Evolutionary conservation across 2,888 invertebrate species (phyloP), one percentile per base, ranked within the genome.

Genomic region (Fragum whitleyi): DNA sequence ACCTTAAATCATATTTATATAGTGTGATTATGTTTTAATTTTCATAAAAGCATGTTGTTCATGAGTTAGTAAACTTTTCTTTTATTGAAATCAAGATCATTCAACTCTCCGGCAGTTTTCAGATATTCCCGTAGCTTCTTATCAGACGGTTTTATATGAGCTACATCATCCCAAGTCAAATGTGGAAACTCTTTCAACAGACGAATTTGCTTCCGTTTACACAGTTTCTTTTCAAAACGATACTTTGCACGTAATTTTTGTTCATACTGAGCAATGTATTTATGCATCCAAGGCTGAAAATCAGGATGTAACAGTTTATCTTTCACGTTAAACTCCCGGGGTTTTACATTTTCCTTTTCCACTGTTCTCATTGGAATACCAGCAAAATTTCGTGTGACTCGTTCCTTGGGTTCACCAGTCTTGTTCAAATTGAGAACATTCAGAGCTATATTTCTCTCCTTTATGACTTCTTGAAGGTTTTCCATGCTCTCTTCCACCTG

Each of bases 391-490:
- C 86, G 74, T 0, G 85, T 85, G 6, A 80, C 79, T 21, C 77
- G 75, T 0, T 69, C 70, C 39, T 86, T 83, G 5, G 86, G 87
- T n/a, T 86, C 74, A 7, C 83, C 87, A 2, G 90, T 87, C 26
- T 89, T 84, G 5, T 93, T 93, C 1, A 88, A 90, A 95, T 99
- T 99, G 72, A 99, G 94, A 87, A 96, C 93, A 93, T 97, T 96
- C 94, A 97, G 98, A 0, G 99, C 99, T 86, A 95, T 95, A 93
- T 99, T 98, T 84, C 99, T 95, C 94, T 99, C 99, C 74, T 97
- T 95, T 0, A 99, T 96, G 0, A 99, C 98, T 23, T 95, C 95
- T 94, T 99, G 97, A 77, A 99, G 95, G 93, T 99, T 98, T 83
- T 96, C 95, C 99, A 99, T 99, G 23, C 98, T 98, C 88, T 97